Evolutionary conservation across 2,888 invertebrate genomes (phyloP).

Genomic region (Acanthosepion lycidas): DNA sequence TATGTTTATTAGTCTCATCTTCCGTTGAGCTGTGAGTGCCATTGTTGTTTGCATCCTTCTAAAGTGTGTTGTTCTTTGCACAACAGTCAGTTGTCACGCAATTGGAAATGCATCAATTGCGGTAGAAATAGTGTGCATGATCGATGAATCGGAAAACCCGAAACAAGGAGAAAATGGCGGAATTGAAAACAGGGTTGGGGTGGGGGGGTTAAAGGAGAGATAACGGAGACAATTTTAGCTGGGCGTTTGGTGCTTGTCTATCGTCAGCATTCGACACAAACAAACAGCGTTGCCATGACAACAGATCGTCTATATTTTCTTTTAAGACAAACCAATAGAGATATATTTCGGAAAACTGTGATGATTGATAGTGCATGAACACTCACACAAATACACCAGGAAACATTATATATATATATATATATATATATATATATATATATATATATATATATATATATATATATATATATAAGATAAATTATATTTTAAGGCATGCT

Average conservation of each 20-base stretch:
- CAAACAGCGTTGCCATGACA: background rate
- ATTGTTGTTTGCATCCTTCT: background rate
- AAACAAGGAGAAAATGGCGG: background rate
- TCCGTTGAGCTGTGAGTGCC: background rate
- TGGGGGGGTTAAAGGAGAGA: background rate
- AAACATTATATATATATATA: background rate
- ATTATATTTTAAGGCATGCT: background rate
- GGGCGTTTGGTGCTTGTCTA: background rate
- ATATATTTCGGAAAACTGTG: background rate
- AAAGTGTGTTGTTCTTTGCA: background rate
- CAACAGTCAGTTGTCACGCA: background rate
- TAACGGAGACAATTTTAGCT: background rate
- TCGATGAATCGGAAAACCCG: background rate
- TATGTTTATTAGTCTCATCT: background rate
- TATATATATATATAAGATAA: too few relatives aligned
- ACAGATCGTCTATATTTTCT: background rate
- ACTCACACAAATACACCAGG: background rate
- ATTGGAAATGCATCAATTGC: slow-evolving; percentile 18
- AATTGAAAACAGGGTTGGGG: background rate
- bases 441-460: background rate
- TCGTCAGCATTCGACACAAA: background rate
- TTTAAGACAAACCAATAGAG: background rate
- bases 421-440: background rate
- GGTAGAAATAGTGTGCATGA: background rate
- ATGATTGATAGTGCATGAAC: background rate